Conservation (phyloP, 2,113 vertebrate species). For the Gadus chalcogrammus region DNA sequence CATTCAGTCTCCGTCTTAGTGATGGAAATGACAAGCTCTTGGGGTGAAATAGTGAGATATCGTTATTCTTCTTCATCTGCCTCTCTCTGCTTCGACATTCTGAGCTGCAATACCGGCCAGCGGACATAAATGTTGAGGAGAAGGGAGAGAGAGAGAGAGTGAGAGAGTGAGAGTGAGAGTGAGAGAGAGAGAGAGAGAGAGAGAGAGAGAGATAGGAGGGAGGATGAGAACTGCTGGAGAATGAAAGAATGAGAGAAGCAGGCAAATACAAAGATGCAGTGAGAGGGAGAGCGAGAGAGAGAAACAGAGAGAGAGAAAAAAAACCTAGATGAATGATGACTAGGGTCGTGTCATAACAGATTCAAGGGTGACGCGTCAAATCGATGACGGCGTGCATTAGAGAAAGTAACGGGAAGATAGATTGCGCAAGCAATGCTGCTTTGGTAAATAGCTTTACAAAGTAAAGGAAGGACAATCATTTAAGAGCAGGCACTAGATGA, state of each 20-base stretch:
- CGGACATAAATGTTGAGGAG: conserved; percentile 46
- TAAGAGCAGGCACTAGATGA: too few species aligned
- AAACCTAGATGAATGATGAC: conserved; percentile 50
- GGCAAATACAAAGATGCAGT: conserved; percentile 36
- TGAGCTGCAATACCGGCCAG: conserved; percentile 18
- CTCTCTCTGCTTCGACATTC: conserved; percentile 4
- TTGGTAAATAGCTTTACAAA: too few species aligned
- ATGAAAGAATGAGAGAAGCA: neutral
- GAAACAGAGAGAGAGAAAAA: neutral
- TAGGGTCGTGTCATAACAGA: conserved; percentile 31
- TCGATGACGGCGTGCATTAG: conserved; percentile 35
- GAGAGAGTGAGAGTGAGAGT: neutral
- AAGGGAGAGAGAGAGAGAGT: neutral
- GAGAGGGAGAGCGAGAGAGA: conserved; percentile 26
- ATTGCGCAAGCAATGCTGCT: conserved; percentile 7
- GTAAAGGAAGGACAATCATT: too few species aligned
- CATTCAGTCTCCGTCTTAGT: neutral
- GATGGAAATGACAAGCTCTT: conserved; percentile 40
- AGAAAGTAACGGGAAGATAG: conserved; percentile 27
- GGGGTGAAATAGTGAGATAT: conserved; percentile 23
- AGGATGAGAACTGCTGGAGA: neutral
- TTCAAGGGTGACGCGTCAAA: conserved; percentile 45
- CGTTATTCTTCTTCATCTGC: conserved; percentile 39
- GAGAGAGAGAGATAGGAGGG: neutral
- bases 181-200: too few species aligned